phyloP scores from a whole-genome alignment of 1,140 invertebrate genomes.

The Panonychus citri region DNA sequence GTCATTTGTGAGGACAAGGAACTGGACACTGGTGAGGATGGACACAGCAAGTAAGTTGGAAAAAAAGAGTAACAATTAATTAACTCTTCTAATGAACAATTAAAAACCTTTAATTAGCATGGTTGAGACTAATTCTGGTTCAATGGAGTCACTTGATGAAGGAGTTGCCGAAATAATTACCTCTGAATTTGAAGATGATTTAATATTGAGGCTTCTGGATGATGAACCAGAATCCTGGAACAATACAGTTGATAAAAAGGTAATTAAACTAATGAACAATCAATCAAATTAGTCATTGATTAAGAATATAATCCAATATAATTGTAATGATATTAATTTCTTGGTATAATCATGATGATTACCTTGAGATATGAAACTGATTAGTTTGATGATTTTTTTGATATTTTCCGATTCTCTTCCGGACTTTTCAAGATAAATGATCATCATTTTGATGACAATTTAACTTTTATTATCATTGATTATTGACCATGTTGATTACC shows the following conservation, averaged over 20 bases:
- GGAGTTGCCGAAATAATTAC: conserved; percentile 13
- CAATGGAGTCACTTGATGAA: conserved; percentile 26
- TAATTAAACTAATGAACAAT: too few relatives aligned
- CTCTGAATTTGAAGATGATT: conserved; percentile 35
- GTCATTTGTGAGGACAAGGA: conserved; percentile 16
- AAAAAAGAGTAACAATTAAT: neutral
- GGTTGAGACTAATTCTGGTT: conserved; percentile 22
- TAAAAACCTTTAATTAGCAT: conserved; percentile 19
- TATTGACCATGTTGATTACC: too few relatives aligned
- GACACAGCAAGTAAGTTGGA: conserved; percentile 8
- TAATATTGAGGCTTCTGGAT: conserved; percentile 45
- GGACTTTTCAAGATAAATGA: too few relatives aligned
- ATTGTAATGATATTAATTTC: too few relatives aligned
- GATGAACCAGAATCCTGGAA: conserved; percentile 77
- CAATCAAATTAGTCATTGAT: too few relatives aligned
- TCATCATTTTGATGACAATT: too few relatives aligned
- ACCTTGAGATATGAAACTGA: too few relatives aligned
- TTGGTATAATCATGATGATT: too few relatives aligned
- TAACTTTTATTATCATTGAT: too few relatives aligned
- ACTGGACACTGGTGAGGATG: conserved; percentile 10
- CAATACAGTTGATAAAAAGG: conserved; percentile 58
- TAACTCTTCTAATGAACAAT: neutral
- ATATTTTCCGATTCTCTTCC: too few relatives aligned
- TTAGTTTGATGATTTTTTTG: too few relatives aligned
- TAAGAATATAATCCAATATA: too few relatives aligned